phyloP scores from a whole-genome alignment of 1,140 invertebrate genomes.

The Brachionus rotundiformis region DNA sequence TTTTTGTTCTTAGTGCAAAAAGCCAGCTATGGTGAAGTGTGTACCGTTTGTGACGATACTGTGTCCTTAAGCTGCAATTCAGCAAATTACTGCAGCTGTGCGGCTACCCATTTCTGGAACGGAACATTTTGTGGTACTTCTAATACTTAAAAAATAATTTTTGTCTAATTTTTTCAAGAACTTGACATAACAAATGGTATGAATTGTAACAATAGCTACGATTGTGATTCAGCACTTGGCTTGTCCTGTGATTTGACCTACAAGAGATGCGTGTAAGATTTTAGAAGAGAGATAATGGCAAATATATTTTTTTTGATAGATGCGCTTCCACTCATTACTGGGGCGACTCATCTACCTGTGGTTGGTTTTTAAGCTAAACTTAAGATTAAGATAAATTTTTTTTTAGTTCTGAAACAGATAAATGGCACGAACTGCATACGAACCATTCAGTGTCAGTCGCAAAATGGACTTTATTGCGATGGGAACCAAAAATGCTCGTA shows the following conservation, averaged over 20 bases:
- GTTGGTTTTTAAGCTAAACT: neutral
- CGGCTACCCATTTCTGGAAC: constrained; percentile 2
- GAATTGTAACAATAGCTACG: constrained; percentile 32
- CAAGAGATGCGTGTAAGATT: constrained; percentile 40
- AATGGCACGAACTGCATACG: neutral
- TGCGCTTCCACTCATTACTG: constrained; percentile 11
- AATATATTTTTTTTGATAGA: too few species aligned
- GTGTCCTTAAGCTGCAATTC: neutral
- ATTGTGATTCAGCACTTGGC: constrained; percentile 36
- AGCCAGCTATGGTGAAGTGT: neutral
- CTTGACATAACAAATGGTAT: constrained; percentile 22
- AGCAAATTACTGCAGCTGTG: constrained; percentile 24
- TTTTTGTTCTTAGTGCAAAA: constrained; percentile 8
- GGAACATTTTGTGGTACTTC: constrained; percentile 45
- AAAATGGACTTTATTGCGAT: neutral
- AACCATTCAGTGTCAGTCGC: neutral
- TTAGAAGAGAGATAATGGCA: too few species aligned
- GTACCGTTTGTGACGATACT: constrained; percentile 36
- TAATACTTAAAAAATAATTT: too few species aligned
- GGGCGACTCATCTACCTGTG: neutral
- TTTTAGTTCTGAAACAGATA: constrained; percentile 41
- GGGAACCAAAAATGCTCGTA: constrained; percentile 6
- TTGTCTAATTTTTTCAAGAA: neutral
- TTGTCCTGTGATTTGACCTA: neutral
- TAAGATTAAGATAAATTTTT: neutral